Percentiles rank a stretch among this genome's conserved stretches.
phyloP scores from a whole-genome alignment of 1,140 invertebrate species.

The Ridgeia piscesae region DNA sequence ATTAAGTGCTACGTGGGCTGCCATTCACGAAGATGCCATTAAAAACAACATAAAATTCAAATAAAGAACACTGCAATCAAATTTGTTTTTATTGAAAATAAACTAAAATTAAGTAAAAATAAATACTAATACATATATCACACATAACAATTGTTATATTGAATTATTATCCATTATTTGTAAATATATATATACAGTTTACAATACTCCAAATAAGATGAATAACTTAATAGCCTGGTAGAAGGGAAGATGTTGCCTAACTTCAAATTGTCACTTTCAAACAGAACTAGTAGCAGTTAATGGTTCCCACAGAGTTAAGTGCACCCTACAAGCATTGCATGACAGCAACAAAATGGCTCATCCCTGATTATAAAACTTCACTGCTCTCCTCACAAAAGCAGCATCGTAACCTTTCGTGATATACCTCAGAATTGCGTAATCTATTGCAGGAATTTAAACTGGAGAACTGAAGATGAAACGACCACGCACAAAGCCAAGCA shows the following conservation, averaged over 20 bases:
- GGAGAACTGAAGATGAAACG: background rate
- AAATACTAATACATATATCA: background rate
- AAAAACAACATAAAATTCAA: background rate
- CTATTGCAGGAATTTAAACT: background rate
- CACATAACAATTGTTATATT: background rate
- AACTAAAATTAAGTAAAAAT: background rate
- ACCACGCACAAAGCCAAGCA: background rate
- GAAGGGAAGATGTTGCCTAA: background rate
- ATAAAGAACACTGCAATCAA: background rate
- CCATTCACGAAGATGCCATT: background rate
- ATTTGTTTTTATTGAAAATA: background rate
- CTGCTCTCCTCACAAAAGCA: background rate
- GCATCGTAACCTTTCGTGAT: background rate
- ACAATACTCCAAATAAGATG: background rate
- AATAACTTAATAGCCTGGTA: background rate
- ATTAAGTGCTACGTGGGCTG: background rate
- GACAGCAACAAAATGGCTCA: background rate
- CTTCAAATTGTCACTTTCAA: background rate
- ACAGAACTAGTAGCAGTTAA: background rate
- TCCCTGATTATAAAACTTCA: background rate
- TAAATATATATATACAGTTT: too few species aligned
- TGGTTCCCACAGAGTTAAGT: slow-evolving; percentile 4
- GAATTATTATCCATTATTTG: background rate
- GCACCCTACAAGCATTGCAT: background rate
- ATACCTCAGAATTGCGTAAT: background rate